Evolutionary conservation across 2,113 vertebrate species (phyloP).

Genomic region (Entelurus aequoreus): DNA sequence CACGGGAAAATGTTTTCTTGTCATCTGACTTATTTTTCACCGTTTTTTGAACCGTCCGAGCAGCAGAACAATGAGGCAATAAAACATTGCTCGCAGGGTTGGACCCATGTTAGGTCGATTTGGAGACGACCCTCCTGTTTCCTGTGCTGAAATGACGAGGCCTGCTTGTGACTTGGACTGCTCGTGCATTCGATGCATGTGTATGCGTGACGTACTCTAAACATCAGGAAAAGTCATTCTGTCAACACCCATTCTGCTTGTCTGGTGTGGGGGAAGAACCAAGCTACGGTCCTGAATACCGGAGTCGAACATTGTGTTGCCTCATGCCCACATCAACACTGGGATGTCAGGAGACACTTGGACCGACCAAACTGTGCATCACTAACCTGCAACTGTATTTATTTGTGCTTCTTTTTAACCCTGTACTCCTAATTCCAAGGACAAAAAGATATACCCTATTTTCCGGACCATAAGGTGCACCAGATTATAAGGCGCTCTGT

Average conservation of each 20-base stretch:
- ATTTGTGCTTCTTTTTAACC: neutral
- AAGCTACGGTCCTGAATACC: neutral
- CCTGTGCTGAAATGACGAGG: slow-evolving; percentile 44
- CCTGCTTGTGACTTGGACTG: slow-evolving; percentile 10
- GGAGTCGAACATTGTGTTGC: neutral
- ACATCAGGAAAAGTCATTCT: slow-evolving; percentile 57
- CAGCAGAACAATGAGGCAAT: slow-evolving; percentile 36
- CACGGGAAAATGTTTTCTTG: neutral
- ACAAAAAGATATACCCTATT: no score
- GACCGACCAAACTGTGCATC: slow-evolving; percentile 23
- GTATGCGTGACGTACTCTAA: slow-evolving; percentile 27
- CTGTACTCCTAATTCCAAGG: neutral
- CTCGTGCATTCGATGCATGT: slow-evolving; percentile 6
- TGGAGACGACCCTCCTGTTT: slow-evolving; percentile 40
- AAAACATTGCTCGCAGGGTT: slow-evolving; percentile 29
- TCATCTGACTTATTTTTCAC: slow-evolving; percentile 22
- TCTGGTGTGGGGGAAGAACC: slow-evolving; percentile 38
- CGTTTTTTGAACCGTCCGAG: slow-evolving; percentile 38
- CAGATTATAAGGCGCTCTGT: no score
- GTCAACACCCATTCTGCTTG: slow-evolving; percentile 55
- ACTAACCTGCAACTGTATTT: slow-evolving; percentile 33
- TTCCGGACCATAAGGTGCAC: no score
- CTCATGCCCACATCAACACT: neutral
- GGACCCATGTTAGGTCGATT: slow-evolving; percentile 17
- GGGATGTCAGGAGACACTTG: neutral